Percentiles rank a stretch among this genome's conserved stretches.
phyloP scores from a whole-genome alignment of 2,888 invertebrate genomes.

The Miltochrista miniata region DNA sequence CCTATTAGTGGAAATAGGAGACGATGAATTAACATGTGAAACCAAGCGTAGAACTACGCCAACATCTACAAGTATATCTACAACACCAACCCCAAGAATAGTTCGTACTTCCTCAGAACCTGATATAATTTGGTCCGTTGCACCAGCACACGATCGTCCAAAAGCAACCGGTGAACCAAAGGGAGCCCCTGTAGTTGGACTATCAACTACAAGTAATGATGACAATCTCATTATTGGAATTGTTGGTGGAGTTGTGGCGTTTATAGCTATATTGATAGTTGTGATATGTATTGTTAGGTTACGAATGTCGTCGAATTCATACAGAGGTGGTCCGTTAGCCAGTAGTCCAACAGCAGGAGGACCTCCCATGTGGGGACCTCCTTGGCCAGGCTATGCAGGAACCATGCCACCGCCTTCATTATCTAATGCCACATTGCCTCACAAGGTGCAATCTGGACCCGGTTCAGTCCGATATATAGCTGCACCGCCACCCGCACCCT shows the following conservation, averaged over 20 bases:
- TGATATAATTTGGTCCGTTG: constrained; percentile 95
- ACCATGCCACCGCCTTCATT: constrained; percentile 84
- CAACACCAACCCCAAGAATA: constrained; percentile 76
- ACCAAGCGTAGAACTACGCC: constrained; percentile 81
- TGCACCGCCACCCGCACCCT: constrained; percentile 85
- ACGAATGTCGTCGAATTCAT: constrained; percentile 87
- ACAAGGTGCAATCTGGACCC: constrained; percentile 83
- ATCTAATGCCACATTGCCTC: constrained; percentile 87
- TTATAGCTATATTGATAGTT: constrained; percentile 94
- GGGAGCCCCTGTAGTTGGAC: constrained; percentile 81
- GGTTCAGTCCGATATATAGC: constrained; percentile 80
- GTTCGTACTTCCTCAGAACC: constrained; percentile 89
- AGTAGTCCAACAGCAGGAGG: constrained; percentile 85
- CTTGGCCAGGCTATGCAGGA: constrained; percentile 83
- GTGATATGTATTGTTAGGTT: constrained; percentile 94
- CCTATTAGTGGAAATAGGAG: constrained; percentile 89
- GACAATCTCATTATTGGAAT: constrained; percentile 98
- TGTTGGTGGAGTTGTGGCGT: constrained; percentile 95
- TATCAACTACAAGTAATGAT: constrained; percentile 89
- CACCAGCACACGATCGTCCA: constrained; percentile 87
- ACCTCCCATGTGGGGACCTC: constrained; percentile 83
- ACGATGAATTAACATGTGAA: constrained; percentile 93
- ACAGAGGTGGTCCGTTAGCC: constrained; percentile 87
- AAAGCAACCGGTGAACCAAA: constrained; percentile 84
- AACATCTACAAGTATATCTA: constrained; percentile 63